Evolutionary conservation across 2,797 vertebrate species (phyloP).

Genomic region (Uromys caudimaculatus): DNA sequence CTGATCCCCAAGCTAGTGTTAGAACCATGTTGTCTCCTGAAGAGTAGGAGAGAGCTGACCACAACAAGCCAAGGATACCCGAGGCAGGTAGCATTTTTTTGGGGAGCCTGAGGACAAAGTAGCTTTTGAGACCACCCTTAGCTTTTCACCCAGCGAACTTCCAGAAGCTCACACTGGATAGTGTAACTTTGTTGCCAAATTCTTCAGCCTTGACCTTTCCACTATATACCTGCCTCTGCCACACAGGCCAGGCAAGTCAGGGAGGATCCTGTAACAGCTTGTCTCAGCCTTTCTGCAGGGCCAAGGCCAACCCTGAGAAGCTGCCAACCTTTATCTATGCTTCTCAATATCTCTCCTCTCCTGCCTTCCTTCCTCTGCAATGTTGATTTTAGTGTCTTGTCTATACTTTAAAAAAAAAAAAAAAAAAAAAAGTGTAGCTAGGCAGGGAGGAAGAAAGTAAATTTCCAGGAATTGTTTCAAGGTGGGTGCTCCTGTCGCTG

Average conservation of each 20-base stretch:
- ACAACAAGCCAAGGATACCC: not conserved
- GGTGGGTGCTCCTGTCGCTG: conserved; percentile 36
- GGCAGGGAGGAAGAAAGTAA: conserved; percentile 57
- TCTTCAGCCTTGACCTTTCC: not conserved
- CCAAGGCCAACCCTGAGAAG: conserved; percentile 1
- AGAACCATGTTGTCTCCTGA: not conserved
- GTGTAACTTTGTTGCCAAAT: not conserved
- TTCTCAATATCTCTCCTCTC: conserved; percentile 74
- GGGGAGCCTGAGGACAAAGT: not conserved
- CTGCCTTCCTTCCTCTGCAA: conserved; percentile 87
- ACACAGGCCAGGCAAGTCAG: not conserved
- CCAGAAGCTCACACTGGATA: not conserved
- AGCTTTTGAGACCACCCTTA: not conserved
- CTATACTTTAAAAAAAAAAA: conserved; percentile 10
- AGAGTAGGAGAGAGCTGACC: not conserved
- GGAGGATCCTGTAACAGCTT: not conserved
- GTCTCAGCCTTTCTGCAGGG: not conserved
- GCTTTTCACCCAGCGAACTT: not conserved
- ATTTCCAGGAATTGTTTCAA: conserved; percentile 88
- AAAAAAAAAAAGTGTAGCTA: not conserved
- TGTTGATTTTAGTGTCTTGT: conserved; percentile 82
- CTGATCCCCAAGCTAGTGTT: not conserved
- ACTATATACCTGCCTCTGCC: not conserved
- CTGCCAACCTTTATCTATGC: conserved; percentile 62
- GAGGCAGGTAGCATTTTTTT: not conserved